These are phyloP conservation scores for Schizothorax lantsangensis DNA, from an alignment of 2,797 vertebrate genomes.

Conservation along the genomic window DNA sequence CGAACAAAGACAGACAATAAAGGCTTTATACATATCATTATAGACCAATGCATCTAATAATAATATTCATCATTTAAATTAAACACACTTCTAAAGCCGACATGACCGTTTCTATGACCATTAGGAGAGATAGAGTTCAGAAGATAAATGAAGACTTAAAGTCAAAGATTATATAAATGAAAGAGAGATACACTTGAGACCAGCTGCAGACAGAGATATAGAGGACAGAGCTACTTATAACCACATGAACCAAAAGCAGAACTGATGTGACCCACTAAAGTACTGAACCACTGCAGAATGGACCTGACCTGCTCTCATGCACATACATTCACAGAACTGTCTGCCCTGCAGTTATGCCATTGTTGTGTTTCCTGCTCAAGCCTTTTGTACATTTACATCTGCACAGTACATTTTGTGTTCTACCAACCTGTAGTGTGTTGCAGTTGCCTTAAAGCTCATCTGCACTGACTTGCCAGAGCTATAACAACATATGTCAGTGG, in stretches of 20 bases:
- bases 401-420: not conserved
- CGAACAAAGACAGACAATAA: not conserved
- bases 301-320: not conserved
- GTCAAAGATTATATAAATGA: slow-evolving; percentile 30
- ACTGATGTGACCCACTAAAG: slow-evolving; percentile 52
- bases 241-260: slow-evolving; percentile 31
- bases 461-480: not conserved
- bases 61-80: not conserved
- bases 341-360: not conserved
- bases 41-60: not conserved
- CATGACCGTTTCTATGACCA: not conserved
- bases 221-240: slow-evolving; percentile 45
- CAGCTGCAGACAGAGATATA: slow-evolving; percentile 43
- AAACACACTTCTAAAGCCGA: not conserved
- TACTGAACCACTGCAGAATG: slow-evolving; percentile 17
- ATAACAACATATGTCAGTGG: not conserved
- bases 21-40: not conserved
- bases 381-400: not conserved
- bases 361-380: not conserved
- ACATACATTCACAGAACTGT: not conserved
- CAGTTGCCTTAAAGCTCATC: not conserved
- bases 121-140: not conserved
- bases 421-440: not conserved
- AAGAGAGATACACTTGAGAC: slow-evolving; percentile 21
- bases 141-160: not conserved